Conservation (phyloP, 2,888 invertebrate genomes). For the Caenorhabditis sp. region DNA sequence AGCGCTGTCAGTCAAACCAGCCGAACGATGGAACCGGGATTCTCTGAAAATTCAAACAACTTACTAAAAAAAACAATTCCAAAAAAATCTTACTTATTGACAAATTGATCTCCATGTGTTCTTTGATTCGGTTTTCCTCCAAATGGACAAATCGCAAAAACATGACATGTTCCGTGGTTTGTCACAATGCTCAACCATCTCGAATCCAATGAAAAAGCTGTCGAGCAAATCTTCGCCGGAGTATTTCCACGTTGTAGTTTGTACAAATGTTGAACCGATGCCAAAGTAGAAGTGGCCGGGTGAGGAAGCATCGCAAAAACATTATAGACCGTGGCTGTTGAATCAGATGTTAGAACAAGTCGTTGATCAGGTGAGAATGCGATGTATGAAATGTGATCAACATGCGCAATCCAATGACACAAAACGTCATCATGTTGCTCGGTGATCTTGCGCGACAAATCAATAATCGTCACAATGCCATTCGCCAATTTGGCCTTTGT, state of each 20-base stretch:
- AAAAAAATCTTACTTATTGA: conserved; percentile 78
- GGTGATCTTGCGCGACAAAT: conserved; percentile 21
- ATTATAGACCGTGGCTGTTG: conserved; percentile 79
- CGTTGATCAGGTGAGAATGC: conserved; percentile 55
- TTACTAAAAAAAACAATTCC: neutral
- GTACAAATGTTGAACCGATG: conserved; percentile 85
- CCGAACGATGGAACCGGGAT: conserved; percentile 85
- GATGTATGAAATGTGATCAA: conserved; percentile 39
- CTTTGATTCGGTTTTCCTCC: conserved; percentile 83
- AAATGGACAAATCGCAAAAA: conserved; percentile 94
- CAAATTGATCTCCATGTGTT: conserved; percentile 93
- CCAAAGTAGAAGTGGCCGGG: conserved; percentile 83
- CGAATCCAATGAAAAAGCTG: conserved; percentile 34
- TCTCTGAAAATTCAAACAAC: conserved; percentile 17
- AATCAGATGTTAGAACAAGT: conserved; percentile 73
- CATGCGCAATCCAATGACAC: conserved; percentile 67
- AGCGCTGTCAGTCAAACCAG: conserved; percentile 79
- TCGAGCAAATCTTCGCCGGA: conserved; percentile 82
- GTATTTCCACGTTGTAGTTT: conserved; percentile 93
- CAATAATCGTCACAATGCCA: conserved; percentile 54
- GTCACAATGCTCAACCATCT: conserved; percentile 97
- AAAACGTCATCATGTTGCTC: conserved; percentile 25
- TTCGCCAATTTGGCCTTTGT: conserved; percentile 30
- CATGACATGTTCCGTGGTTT: conserved; percentile 90
- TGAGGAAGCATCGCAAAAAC: conserved; percentile 93